Conservation (phyloP, 2,888 invertebrate genomes). For the Tachina lurida region DNA sequence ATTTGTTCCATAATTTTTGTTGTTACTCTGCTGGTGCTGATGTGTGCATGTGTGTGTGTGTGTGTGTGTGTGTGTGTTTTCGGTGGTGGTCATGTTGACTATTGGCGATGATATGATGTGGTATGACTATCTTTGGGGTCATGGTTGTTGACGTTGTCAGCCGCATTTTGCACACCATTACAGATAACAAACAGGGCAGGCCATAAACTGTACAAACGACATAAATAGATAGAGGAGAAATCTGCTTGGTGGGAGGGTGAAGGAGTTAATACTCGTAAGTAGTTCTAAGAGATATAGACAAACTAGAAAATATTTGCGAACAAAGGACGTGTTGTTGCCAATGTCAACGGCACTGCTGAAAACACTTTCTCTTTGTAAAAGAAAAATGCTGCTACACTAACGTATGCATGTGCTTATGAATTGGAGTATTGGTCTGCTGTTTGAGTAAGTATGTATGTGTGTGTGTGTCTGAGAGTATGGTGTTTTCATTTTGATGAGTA, state of each 20-base stretch:
- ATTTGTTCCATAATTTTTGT: background rate
- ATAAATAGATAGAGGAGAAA: slow-evolving; percentile 44
- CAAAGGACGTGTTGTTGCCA: slow-evolving; percentile 48
- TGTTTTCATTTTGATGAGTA: slow-evolving; percentile 55
- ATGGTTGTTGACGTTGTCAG: slow-evolving; percentile 70
- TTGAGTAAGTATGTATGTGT: background rate
- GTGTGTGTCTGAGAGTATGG: slow-evolving; percentile 27
- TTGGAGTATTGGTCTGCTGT: background rate
- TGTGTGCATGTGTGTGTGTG: background rate
- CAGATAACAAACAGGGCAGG: slow-evolving; percentile 66
- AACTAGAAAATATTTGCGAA: slow-evolving; percentile 38
- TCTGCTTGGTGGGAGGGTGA: background rate
- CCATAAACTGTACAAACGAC: slow-evolving; percentile 58
- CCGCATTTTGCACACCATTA: slow-evolving; percentile 71
- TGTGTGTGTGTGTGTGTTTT: background rate
- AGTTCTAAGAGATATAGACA: slow-evolving; percentile 15
- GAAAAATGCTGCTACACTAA: slow-evolving; percentile 4
- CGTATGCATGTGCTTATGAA: slow-evolving; percentile 1
- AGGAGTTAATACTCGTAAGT: background rate
- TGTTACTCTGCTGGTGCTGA: slow-evolving; percentile 11
- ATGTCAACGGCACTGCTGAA: slow-evolving; percentile 66
- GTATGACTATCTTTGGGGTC: slow-evolving; percentile 64
- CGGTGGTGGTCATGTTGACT: slow-evolving; percentile 34
- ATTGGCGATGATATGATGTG: slow-evolving; percentile 61
- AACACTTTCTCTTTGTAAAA: slow-evolving; percentile 65